Percentiles rank a stretch among this genome's conserved stretches.
These are phyloP conservation scores for Lamellibrachia luymesi DNA, from an alignment of 1,140 invertebrate species.

Conservation along the genomic window DNA sequence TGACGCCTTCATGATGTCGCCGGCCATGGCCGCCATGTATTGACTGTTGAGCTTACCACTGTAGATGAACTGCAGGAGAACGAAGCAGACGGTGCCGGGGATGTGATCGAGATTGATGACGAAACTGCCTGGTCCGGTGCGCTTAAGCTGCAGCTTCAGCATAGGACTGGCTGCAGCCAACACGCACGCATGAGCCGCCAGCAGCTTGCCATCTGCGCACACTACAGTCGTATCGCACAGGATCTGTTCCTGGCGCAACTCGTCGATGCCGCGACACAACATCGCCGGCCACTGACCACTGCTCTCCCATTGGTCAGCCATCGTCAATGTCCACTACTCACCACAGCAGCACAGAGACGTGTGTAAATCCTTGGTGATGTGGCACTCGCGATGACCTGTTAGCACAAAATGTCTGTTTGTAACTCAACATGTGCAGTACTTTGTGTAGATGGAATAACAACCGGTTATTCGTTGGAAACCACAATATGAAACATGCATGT, in stretches of 20 bases:
- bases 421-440: too few species aligned
- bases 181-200: neutral
- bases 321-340: neutral
- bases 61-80: neutral
- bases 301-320: neutral
- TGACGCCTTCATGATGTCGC: neutral
- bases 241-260: neutral
- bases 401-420: neutral
- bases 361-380: neutral
- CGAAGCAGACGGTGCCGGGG: neutral
- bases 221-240: neutral
- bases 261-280: neutral
- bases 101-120: neutral
- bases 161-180: neutral
- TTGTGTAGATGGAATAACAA: neutral
- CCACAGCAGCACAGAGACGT: neutral
- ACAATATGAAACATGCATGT: too few species aligned
- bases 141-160: neutral
- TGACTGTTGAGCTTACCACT: neutral
- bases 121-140: neutral
- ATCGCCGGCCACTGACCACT: neutral
- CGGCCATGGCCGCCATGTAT: neutral
- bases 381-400: neutral
- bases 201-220: neutral
- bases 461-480: neutral